phyloP scores from a whole-genome alignment of 2,888 invertebrate genomes.

The Rhamnusium bicolor region DNA sequence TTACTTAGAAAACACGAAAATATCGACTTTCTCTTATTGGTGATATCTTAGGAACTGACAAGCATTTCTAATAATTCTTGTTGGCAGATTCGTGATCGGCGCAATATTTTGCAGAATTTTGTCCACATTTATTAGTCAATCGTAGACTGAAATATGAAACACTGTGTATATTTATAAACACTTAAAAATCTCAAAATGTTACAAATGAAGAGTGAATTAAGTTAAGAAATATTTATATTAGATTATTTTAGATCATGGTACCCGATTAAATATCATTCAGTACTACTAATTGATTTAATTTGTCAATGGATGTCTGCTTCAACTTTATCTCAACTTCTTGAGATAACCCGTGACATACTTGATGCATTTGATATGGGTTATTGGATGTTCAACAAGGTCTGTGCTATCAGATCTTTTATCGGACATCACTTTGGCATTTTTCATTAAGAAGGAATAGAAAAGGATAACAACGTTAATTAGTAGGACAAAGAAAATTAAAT shows the following conservation, averaged over 20 bases:
- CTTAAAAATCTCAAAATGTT: not conserved
- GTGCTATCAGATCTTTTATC: constrained; percentile 47
- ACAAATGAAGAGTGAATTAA: not conserved
- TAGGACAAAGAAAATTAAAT: constrained; percentile 56
- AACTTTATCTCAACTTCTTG: constrained; percentile 10
- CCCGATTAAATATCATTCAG: not conserved
- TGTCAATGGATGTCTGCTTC: constrained; percentile 11
- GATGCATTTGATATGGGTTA: constrained; percentile 39
- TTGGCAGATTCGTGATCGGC: too few species aligned
- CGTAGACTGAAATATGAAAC: not conserved
- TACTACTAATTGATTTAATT: constrained; percentile 25
- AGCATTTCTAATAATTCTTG: too few species aligned
- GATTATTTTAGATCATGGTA: not conserved
- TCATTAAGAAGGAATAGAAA: constrained; percentile 21
- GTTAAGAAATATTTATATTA: not conserved
- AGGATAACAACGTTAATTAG: constrained; percentile 43
- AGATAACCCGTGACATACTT: constrained; percentile 36
- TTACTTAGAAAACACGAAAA: too few species aligned
- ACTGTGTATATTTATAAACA: not conserved
- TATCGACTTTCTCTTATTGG: too few species aligned
- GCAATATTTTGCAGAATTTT: too few species aligned
- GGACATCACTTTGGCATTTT: constrained; percentile 47
- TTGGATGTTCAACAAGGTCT: constrained; percentile 28
- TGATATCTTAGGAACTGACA: too few species aligned
- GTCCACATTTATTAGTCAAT: too few species aligned